A percentile compares a stretch with the other conserved stretches of the same genome.
phyloP scores from a whole-genome alignment of 2,113 vertebrate genomes.

The Brachyistius frenatus region DNA sequence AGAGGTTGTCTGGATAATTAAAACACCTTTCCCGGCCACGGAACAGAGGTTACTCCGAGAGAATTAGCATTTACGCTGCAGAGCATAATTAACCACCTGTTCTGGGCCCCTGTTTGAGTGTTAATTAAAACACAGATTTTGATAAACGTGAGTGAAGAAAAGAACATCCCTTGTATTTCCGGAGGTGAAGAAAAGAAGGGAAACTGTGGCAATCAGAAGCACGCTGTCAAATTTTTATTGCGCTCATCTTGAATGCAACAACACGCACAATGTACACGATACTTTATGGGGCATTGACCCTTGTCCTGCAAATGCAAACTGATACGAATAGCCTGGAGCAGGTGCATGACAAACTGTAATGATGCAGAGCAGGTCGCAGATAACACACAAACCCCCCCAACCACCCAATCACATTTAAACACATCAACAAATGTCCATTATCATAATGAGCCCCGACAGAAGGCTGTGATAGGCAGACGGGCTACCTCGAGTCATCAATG shows the following conservation, averaged over 20 bases:
- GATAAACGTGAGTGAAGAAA: conserved; percentile 36
- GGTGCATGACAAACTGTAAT: not conserved
- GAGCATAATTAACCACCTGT: conserved; percentile 57
- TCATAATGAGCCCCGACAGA: conserved; percentile 33
- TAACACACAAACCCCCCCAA: not conserved
- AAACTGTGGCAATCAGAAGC: not conserved
- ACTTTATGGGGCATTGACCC: not conserved
- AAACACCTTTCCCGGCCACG: conserved; percentile 30
- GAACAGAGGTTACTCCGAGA: conserved; percentile 34
- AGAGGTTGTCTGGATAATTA: conserved; percentile 65
- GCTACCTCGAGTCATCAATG: not conserved
- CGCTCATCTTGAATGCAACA: not conserved
- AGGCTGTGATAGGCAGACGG: conserved; percentile 25
- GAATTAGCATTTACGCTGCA: conserved; percentile 51
- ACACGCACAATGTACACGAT: no score
- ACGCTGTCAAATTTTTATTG: conserved; percentile 6
- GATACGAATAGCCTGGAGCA: conserved; percentile 14
- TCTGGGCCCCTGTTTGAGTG: conserved; percentile 28
- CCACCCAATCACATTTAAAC: conserved; percentile 25
- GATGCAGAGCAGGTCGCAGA: conserved; percentile 11
- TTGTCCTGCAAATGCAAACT: not conserved
- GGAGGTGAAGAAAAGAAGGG: conserved; percentile 8
- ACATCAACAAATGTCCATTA: conserved; percentile 27
- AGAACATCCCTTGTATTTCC: conserved; percentile 6
- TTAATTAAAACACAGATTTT: conserved; percentile 65